Evolutionary conservation across 2,113 vertebrate species (phyloP).

Genomic region (Caloenas nicobarica): DNA sequence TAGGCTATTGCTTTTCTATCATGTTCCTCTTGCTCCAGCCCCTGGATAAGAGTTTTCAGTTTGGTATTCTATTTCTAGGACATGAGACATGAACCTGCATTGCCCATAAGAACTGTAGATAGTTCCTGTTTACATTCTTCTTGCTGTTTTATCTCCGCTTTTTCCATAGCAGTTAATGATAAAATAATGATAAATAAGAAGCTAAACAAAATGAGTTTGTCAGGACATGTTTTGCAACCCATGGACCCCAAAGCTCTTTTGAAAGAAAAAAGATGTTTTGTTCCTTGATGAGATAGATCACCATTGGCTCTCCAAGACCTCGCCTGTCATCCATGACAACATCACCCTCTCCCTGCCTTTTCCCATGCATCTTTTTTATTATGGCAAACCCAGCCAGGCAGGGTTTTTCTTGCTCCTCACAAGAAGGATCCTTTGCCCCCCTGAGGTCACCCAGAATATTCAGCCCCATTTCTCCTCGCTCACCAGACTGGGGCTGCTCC

Average conservation of each 20-base stretch:
- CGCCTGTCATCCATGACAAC: not conserved
- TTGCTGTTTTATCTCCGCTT: not conserved
- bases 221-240: not conserved
- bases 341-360: not conserved
- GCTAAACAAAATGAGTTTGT: not conserved
- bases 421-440: not conserved
- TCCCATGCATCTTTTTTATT: not conserved
- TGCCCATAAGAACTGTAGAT: not conserved
- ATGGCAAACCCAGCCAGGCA: not conserved
- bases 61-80: not conserved
- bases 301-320: not conserved
- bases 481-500: not conserved
- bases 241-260: not conserved
- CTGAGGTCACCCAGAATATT: not conserved
- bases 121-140: not conserved
- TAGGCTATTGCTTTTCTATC: not conserved
- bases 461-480: not conserved
- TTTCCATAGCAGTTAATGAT: not conserved
- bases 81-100: not conserved
- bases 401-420: not conserved
- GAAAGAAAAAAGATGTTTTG: not conserved
- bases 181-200: not conserved
- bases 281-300: not conserved
- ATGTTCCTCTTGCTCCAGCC: not conserved
- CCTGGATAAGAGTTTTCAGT: not conserved